Evolutionary conservation across 2,113 vertebrate genomes (phyloP).

Genomic region (Sander vitreus): DNA sequence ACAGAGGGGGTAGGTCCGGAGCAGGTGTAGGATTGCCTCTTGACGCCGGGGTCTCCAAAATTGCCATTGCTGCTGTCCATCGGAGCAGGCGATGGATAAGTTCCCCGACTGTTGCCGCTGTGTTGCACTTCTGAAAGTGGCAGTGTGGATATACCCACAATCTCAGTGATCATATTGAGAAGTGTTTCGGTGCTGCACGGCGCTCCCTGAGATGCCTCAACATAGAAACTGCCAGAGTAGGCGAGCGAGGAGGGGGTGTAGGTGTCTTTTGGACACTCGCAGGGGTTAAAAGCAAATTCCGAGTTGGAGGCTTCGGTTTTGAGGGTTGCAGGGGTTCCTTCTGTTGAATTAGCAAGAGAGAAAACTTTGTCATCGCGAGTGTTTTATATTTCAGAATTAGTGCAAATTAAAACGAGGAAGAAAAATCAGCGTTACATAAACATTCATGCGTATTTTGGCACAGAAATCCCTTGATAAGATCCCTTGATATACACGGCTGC

Average conservation of each 20-base stretch:
- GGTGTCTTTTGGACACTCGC: constrained; percentile 86
- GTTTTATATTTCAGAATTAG: constrained; percentile 32
- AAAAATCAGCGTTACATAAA: constrained; percentile 76
- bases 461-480: not conserved
- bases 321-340: constrained; percentile 89
- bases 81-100: constrained; percentile 75
- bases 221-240: constrained; percentile 98
- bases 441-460: constrained; percentile 63
- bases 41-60: constrained; percentile 83
- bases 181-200: constrained; percentile 95
- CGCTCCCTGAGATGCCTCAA: constrained; percentile 93
- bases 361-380: constrained; percentile 73
- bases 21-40: constrained; percentile 81
- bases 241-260: constrained; percentile 90
- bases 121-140: constrained; percentile 87
- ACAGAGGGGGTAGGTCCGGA: constrained; percentile 71
- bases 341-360: constrained; percentile 66
- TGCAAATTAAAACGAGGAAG: constrained; percentile 29
- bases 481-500: constrained; percentile 5
- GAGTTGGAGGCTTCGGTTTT: constrained; percentile 88
- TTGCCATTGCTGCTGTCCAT: constrained; percentile 75
- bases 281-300: constrained; percentile 89
- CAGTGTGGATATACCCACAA: constrained; percentile 93
- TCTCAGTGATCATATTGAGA: constrained; percentile 97
- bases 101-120: constrained; percentile 78